Evolutionary conservation across 2,113 vertebrate genomes (phyloP).

Genomic region (Chunga burmeisteri): DNA sequence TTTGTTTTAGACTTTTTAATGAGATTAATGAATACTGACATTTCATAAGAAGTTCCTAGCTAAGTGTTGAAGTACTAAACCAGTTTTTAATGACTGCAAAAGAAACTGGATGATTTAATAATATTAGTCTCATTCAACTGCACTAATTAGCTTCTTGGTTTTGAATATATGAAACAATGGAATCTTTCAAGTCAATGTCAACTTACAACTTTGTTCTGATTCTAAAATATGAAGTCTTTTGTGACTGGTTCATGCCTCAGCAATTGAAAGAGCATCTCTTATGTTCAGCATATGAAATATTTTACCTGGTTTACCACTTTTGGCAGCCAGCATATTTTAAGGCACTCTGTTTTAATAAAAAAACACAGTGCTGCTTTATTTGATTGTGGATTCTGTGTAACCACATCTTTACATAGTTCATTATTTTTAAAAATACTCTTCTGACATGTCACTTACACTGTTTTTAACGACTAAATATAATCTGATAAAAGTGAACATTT

Average conservation of each 20-base stretch:
- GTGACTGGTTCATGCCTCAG: background rate
- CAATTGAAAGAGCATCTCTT: background rate
- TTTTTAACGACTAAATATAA: no score
- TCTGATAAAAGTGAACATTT: background rate
- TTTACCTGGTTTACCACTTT: background rate
- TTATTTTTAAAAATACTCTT: background rate
- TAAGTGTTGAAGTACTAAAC: background rate
- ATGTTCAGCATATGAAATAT: background rate
- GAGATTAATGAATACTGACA: background rate
- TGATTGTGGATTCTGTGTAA: background rate
- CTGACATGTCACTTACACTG: background rate
- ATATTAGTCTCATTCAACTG: background rate
- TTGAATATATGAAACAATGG: background rate
- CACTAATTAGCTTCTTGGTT: background rate
- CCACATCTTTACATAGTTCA: background rate
- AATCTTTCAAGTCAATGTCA: background rate
- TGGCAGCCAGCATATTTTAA: background rate
- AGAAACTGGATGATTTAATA: background rate
- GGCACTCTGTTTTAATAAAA: background rate
- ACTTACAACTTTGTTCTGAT: background rate
- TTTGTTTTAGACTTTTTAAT: background rate
- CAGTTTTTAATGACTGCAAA: background rate
- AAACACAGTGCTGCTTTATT: background rate
- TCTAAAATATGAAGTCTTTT: background rate
- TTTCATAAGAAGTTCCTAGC: background rate